Conservation (phyloP, 1,140 invertebrate species). For the Micrasema longulum region DNA sequence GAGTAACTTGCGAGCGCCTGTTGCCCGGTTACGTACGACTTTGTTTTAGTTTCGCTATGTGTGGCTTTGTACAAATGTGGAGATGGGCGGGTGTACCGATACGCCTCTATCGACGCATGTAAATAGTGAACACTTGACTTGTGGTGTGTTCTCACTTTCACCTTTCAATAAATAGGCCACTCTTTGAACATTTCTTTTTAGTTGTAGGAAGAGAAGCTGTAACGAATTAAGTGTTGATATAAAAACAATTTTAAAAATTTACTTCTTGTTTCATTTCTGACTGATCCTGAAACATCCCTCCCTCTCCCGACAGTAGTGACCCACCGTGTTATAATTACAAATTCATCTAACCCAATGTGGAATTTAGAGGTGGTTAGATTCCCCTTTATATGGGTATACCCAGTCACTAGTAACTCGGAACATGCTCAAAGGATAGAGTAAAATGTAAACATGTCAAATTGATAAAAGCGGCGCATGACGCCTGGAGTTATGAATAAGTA, state of each 20-base stretch:
- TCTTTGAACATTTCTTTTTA: constrained; percentile 54
- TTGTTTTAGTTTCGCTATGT: constrained; percentile 52
- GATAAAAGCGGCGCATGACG: too few species aligned
- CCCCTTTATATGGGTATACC: too few species aligned
- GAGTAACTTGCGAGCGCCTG: constrained; percentile 39
- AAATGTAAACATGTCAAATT: too few species aligned
- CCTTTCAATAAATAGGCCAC: constrained; percentile 53
- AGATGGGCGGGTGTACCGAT: constrained; percentile 24
- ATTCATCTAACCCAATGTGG: too few species aligned
- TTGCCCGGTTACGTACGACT: constrained; percentile 50
- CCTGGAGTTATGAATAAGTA: too few species aligned
- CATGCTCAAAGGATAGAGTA: too few species aligned
- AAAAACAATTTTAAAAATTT: constrained; percentile 54
- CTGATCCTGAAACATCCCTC: neutral
- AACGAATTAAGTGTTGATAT: constrained; percentile 55
- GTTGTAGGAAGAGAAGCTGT: constrained; percentile 54
- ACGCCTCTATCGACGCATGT: constrained; percentile 26
- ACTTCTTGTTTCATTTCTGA: constrained; percentile 21
- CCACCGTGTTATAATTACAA: too few species aligned
- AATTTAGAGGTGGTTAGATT: too few species aligned
- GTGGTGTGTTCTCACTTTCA: constrained; percentile 51
- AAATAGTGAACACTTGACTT: constrained; percentile 48
- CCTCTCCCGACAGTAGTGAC: neutral
- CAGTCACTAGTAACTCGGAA: too few species aligned
- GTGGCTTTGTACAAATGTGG: constrained; percentile 50